Base-by-base conservation (phyloP, 2,113 vertebrate genomes). In the Octodon degus region DNA sequence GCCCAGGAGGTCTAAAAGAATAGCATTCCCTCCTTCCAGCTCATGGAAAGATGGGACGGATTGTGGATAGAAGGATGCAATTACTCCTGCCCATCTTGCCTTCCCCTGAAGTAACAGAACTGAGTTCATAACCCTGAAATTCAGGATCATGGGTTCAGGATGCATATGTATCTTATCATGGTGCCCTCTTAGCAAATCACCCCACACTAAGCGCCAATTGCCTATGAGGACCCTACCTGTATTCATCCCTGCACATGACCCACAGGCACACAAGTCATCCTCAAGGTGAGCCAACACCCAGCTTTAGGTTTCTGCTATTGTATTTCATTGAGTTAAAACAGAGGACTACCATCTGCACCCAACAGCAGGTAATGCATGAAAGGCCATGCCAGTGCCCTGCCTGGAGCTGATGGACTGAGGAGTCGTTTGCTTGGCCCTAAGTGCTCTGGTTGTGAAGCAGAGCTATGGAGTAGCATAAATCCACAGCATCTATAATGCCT, bases 361-460 rank as follows among this genome's bases (percentile, higher is more conserved):
- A 24, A 19, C 8, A 40, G 37, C 1, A 0, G 11, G 30, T 9
- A 32, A 14, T 2, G 65, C 4, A 30, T 11, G 5, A 32, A 77
- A 12, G 1, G 19, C 8, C 43, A 34, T 13, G 62, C 16, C 68
- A n/a, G 25, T 58, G 27, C 20, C 55, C 32, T 68, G 55, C 63
- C 32, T 79, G 43, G 25, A 65, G 17, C 16, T 65, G 13, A 10
- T 19, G 55, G 10, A 24, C 50, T 62, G 34, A 50, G 12, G 50
- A 34, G 32, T 53, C 3, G 0, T 72, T 60, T 84, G 20, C 34
- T 86, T 32, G 8, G 27, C 62, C 30, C 20, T 77, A 60, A 60
- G 47, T 13, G 37, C 43, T 25, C n/a, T 34, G 17, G 25, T 53
- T 25, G 12, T 68, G 81, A 81, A 25, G 22, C 65, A 37, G 9